These are phyloP conservation scores for Lordiphosa andalusiaca DNA, from an alignment of 2,888 invertebrate genomes.

Conservation along the genomic window DNA sequence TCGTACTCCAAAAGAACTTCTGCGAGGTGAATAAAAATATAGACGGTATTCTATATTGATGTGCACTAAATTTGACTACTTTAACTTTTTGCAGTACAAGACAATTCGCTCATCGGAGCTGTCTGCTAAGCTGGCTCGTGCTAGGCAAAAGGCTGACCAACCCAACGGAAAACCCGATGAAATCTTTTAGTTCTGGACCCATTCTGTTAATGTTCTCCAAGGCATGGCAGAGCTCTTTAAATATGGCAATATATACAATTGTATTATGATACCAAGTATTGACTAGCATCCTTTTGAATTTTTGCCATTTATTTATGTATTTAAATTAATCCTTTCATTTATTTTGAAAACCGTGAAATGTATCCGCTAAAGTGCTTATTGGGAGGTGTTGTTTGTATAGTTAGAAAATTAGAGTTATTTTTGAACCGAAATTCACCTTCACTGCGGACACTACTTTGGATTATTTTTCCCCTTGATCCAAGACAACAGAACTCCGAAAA, in stretches of 20 bases:
- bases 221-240: not conserved
- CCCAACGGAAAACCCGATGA: slow-evolving; percentile 63
- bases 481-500: too few species aligned
- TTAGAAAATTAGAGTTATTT: too few species aligned
- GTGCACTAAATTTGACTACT: too few species aligned
- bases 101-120: slow-evolving; percentile 89
- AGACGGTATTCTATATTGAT: too few species aligned
- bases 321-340: slow-evolving; percentile 39
- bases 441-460: too few species aligned
- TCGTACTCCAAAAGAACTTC: slow-evolving; percentile 91
- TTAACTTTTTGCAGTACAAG: slow-evolving; percentile 84
- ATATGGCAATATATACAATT: not conserved
- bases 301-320: slow-evolving; percentile 50
- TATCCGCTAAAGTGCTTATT: too few species aligned
- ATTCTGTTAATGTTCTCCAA: slow-evolving; percentile 1
- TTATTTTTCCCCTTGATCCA: too few species aligned
- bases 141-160: slow-evolving; percentile 86
- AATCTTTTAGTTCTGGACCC: slow-evolving; percentile 56
- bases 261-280: not conserved
- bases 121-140: slow-evolving; percentile 87
- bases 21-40: slow-evolving; percentile 86
- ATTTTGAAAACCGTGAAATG: slow-evolving; percentile 29
- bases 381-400: too few species aligned
- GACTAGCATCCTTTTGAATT: slow-evolving; percentile 17
- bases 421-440: too few species aligned